Base-by-base conservation (phyloP, 2,113 vertebrate genomes). In the Lanius collurio region DNA sequence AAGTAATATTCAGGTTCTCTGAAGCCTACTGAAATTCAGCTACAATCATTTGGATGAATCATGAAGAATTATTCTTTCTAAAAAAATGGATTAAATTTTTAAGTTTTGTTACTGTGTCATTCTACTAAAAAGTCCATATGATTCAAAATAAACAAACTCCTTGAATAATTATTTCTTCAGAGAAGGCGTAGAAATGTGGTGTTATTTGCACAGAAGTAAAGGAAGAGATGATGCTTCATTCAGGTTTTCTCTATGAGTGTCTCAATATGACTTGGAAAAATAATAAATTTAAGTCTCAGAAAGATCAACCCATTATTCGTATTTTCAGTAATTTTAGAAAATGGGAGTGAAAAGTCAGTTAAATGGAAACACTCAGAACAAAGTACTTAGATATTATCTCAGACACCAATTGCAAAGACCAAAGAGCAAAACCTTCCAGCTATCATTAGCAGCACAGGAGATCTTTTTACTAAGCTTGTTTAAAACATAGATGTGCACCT, bases 351-450 rank as follows among this genome's bases (percentile, higher is more conserved):
- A 95, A 94, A 95, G 77, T 74, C 57, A 70, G 50, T 91, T 92
- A 90, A 53, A 67, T 69, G 28, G 27, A 82, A 94, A 27, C 26
- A 67, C 55, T 70, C 41, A 71, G 84, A 81, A 65, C 37, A 79
- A 80, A 94, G 46, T 63, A 75, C 65, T 83, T 77, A 68, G 79
- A 79, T 87, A 39, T 67, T 76, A 67, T 90, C 60, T 95, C 70
- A 75, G 35, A 63, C 30, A 87, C 30, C 75, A 84, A 71, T 91
- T 95, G 63, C 37, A 68, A 93, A 74, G 86, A 95, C 75, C 89
- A 82, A 89, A 93, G 77, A 91, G 68, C 55, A 95, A 94, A 95
- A 82, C 55, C 53, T 95, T 89, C 44, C 69, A 95, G 74, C 31
- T 86, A 81, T 90, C 55, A 83, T 85, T 70, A 94, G 62, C 50